Evolutionary conservation across 1,140 invertebrate genomes (phyloP).

Genomic region (Sycobia sp.): DNA sequence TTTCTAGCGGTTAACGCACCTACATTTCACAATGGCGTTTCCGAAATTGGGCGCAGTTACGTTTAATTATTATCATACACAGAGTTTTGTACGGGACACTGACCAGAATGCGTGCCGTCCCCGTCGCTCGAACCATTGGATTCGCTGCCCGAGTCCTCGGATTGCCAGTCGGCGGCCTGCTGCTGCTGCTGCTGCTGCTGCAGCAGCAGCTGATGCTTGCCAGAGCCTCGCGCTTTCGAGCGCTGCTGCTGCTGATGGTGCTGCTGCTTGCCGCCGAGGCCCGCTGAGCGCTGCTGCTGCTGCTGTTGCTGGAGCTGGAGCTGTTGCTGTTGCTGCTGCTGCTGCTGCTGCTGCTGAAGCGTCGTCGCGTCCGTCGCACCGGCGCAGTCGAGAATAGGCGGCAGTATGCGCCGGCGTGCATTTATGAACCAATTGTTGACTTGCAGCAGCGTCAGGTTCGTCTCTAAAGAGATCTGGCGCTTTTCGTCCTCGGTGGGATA

Average conservation of each 20-base stretch:
- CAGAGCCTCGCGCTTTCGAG: not conserved
- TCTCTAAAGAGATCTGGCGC: conserved; percentile 84
- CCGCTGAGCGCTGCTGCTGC: conserved; percentile 14
- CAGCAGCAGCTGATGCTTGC: conserved; percentile 24
- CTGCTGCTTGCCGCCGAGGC: not conserved
- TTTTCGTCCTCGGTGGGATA: conserved; percentile 95
- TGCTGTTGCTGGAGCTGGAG: conserved; percentile 19
- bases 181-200: too few relatives aligned
- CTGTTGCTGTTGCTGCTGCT: not conserved
- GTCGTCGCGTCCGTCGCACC: conserved; percentile 42
- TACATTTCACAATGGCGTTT: too few relatives aligned
- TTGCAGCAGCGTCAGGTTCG: conserved; percentile 81
- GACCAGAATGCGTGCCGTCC: conserved; percentile 35
- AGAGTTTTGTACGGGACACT: not conserved
- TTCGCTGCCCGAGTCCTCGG: conserved; percentile 57
- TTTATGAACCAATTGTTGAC: conserved; percentile 95
- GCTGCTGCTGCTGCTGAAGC: conserved; percentile 10
- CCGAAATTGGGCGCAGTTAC: too few relatives aligned
- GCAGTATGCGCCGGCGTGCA: conserved; percentile 87
- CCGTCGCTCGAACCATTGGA: conserved; percentile 56
- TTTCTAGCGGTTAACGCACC: too few relatives aligned
- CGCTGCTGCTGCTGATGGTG: conserved; percentile 13
- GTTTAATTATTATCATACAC: too few relatives aligned
- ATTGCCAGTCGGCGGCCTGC: conserved; percentile 51
- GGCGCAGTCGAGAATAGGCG: conserved; percentile 84